phyloP scores from a whole-genome alignment of 2,113 vertebrate species.

The Plecotus auritus region DNA sequence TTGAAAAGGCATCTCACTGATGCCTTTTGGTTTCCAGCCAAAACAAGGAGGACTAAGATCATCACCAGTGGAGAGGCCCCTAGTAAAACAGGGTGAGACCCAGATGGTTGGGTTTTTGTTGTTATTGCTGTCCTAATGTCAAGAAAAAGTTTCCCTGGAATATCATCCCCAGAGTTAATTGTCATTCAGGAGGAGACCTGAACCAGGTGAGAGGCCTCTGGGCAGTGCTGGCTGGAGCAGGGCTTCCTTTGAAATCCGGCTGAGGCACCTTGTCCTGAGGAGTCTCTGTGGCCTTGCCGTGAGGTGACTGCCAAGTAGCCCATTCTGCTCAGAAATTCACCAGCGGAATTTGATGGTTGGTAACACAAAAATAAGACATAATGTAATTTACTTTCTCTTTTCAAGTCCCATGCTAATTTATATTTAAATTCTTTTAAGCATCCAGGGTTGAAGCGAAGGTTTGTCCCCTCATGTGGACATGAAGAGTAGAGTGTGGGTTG shows the following conservation, averaged over 20 bases:
- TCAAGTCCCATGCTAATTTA: not conserved
- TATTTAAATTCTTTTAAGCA: not conserved
- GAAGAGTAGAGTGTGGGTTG: not conserved
- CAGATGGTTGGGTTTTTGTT: not conserved
- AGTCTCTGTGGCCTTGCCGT: not conserved
- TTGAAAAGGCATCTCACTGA: not conserved
- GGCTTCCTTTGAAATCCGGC: not conserved
- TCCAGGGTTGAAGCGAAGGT: not conserved
- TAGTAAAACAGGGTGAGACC: not conserved
- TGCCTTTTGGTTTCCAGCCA: not conserved
- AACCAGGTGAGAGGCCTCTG: not conserved
- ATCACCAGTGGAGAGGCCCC: not conserved
- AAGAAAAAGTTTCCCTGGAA: conserved; percentile 6
- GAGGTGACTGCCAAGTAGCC: not conserved
- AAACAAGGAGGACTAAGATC: not conserved
- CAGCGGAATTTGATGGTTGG: not conserved
- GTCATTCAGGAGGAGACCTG: not conserved
- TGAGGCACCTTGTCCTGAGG: not conserved
- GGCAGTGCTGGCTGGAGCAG: not conserved
- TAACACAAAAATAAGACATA: not conserved
- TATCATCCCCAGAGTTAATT: not conserved
- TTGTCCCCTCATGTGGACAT: not conserved
- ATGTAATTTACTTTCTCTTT: not conserved
- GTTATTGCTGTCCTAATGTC: not conserved
- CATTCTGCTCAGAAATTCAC: not conserved